phyloP scores from a whole-genome alignment of 2,797 vertebrate species.

The Eurystomus glaucurus region DNA sequence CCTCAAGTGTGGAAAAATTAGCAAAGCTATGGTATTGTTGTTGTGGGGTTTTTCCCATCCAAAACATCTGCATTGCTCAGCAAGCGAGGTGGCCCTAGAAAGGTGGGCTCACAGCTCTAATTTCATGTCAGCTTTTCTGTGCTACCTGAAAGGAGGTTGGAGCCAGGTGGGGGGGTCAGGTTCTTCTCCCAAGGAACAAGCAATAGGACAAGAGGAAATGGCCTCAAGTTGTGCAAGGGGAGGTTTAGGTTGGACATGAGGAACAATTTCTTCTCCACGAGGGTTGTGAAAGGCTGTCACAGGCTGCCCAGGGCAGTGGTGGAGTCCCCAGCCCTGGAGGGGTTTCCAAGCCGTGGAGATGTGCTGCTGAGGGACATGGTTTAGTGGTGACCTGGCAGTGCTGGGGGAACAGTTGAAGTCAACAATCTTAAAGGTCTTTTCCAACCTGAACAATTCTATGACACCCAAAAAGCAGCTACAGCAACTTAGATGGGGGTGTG shows the following conservation, averaged over 20 bases:
- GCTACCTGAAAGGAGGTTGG: background rate
- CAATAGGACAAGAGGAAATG: background rate
- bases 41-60: background rate
- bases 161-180: background rate
- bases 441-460: background rate
- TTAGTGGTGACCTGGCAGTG: background rate
- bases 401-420: background rate
- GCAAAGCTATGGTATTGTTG: background rate
- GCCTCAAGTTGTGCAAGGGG: background rate
- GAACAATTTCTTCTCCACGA: background rate
- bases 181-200: background rate
- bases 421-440: background rate
- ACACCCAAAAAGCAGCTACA: background rate
- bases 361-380: background rate
- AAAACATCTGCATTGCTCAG: background rate
- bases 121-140: background rate
- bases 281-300: background rate
- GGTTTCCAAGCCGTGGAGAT: background rate
- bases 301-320: background rate
- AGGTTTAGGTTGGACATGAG: background rate
- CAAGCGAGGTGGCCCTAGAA: accelerated
- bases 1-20: background rate
- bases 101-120: background rate
- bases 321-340: background rate
- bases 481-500: too few species aligned